These are phyloP conservation scores for Xenopus petersii DNA, from an alignment of 2,797 vertebrate genomes.

Conservation along the genomic window DNA sequence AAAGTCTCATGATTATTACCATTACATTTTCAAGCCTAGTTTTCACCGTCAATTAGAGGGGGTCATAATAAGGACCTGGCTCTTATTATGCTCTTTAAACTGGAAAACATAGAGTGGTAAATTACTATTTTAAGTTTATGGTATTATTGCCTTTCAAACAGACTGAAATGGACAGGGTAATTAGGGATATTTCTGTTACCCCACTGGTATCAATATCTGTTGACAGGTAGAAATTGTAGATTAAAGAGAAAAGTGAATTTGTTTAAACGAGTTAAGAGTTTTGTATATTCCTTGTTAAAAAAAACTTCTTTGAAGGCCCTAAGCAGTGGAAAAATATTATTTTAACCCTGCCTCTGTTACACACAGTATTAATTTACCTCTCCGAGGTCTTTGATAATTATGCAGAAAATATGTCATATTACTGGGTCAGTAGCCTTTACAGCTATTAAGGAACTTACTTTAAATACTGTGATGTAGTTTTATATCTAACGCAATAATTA, in stretches of 20 bases:
- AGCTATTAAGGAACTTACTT: slow-evolving; percentile 24
- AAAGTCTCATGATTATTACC: slow-evolving; percentile 74
- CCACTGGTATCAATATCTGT: slow-evolving; percentile 64
- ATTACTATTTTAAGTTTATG: slow-evolving; percentile 70
- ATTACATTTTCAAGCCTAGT: slow-evolving; percentile 67
- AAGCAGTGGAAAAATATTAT: slow-evolving; percentile 52
- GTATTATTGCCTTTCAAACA: slow-evolving; percentile 67
- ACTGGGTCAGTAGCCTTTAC: slow-evolving; percentile 2
- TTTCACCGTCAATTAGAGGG: slow-evolving; percentile 68
- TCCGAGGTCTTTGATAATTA: slow-evolving; percentile 28
- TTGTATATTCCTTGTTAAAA: slow-evolving; percentile 53
- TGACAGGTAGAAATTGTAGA: slow-evolving; percentile 66
- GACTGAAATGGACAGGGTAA: slow-evolving; percentile 67
- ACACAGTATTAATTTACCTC: slow-evolving; percentile 26
- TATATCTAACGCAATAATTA: no score
- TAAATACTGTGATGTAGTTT: no score
- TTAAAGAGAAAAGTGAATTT: slow-evolving; percentile 68
- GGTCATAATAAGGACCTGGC: slow-evolving; percentile 67
- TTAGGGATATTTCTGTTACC: slow-evolving; percentile 67
- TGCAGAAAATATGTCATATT: slow-evolving; percentile 18
- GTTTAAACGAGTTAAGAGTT: slow-evolving; percentile 52
- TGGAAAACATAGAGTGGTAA: slow-evolving; percentile 64
- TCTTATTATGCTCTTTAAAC: slow-evolving; percentile 71
- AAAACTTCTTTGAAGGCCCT: slow-evolving; percentile 54
- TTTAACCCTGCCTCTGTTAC: slow-evolving; percentile 54